These are phyloP conservation scores for Gila orcuttii DNA, from an alignment of 2,113 vertebrate genomes.

Conservation along the genomic window DNA sequence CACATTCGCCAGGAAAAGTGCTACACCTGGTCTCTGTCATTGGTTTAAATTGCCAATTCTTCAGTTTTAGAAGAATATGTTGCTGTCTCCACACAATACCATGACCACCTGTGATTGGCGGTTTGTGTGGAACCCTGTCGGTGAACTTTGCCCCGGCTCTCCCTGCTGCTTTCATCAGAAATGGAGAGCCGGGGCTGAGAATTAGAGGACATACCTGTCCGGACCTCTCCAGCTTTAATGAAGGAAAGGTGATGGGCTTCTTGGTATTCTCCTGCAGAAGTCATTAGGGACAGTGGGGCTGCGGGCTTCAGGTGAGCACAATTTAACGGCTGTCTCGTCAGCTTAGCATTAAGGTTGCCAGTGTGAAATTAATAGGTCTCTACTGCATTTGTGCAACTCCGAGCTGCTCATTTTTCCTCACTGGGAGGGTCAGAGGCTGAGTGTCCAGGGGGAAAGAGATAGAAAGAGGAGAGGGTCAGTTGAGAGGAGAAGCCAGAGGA, in stretches of 20 bases:
- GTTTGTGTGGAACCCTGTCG: background rate
- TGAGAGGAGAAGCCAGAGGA: background rate
- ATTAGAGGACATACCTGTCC: slow-evolving; percentile 5
- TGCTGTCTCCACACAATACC: background rate
- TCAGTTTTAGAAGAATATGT: background rate
- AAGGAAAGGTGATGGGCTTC: slow-evolving; percentile 60
- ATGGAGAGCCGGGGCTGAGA: slow-evolving; percentile 17
- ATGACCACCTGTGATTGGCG: slow-evolving; percentile 3
- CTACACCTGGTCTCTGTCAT: background rate
- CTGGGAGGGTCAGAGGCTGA: slow-evolving; percentile 60
- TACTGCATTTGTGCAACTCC: slow-evolving; percentile 57
- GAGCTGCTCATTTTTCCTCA: slow-evolving; percentile 56
- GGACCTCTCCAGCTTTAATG: slow-evolving; percentile 51
- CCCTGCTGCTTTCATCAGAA: background rate
- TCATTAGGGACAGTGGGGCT: slow-evolving; percentile 50
- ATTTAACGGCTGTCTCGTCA: slow-evolving; percentile 64
- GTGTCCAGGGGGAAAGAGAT: slow-evolving; percentile 36
- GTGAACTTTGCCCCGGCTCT: background rate
- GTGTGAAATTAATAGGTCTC: slow-evolving; percentile 67
- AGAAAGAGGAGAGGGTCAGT: slow-evolving; percentile 19
- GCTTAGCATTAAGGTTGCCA: slow-evolving; percentile 69
- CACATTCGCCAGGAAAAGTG: background rate
- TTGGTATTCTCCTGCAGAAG: slow-evolving; percentile 63
- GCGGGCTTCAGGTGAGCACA: slow-evolving; percentile 62
- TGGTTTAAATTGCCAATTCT: background rate